These are phyloP conservation scores for Heteromurus nitidus DNA, from an alignment of 2,888 invertebrate genomes.

Conservation along the genomic window DNA sequence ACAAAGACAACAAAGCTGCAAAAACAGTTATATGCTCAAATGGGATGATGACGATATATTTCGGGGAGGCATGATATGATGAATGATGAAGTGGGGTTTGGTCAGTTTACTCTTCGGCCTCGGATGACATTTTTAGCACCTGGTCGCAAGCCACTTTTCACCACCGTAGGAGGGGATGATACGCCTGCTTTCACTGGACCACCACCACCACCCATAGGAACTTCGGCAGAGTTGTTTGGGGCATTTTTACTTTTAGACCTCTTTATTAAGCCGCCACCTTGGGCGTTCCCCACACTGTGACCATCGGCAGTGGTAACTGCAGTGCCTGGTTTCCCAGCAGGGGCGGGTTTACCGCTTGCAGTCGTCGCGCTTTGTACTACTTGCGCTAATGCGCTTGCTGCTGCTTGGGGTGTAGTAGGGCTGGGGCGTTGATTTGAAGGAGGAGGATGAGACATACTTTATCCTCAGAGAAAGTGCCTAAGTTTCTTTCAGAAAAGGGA, in stretches of 20 bases:
- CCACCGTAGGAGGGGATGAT: constrained; percentile 6
- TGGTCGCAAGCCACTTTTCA: constrained; percentile 23
- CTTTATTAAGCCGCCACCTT: constrained; percentile 36
- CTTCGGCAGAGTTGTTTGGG: background rate
- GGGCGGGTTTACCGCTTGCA: too few species aligned
- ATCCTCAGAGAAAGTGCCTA: too few species aligned
- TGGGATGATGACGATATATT: too few species aligned
- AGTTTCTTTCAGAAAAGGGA: too few species aligned
- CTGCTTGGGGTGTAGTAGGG: too few species aligned
- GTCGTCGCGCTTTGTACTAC: too few species aligned
- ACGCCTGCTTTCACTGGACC: constrained; percentile 1
- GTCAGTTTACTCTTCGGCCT: constrained; percentile 34
- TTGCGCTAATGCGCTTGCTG: too few species aligned
- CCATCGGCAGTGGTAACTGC: constrained; percentile 21
- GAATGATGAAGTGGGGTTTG: too few species aligned
- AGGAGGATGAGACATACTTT: too few species aligned
- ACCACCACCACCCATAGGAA: background rate
- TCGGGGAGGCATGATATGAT: too few species aligned
- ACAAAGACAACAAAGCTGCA: background rate
- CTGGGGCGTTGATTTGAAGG: too few species aligned
- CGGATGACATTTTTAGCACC: constrained; percentile 18
- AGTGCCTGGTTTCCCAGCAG: constrained; percentile 26
- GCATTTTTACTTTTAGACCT: constrained; percentile 34
- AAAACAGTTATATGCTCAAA: background rate
- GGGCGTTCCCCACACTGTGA: constrained; percentile 3